A percentile compares a stretch with the other conserved stretches of the same genome.
Conservation (phyloP, 2,797 vertebrate genomes). For the Pterois miles region DNA sequence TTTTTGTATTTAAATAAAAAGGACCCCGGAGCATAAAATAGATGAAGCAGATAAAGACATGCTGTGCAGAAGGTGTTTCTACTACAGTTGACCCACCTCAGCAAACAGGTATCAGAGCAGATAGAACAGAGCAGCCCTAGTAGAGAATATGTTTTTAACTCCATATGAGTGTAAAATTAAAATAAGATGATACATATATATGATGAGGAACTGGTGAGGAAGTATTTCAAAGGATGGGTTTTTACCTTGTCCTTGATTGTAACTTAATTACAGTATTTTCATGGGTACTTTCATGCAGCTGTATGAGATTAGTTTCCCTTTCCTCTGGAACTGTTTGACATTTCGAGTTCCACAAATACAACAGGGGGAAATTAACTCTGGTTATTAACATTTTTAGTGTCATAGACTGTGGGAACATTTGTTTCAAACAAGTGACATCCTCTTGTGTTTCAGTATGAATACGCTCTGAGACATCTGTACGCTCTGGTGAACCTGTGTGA, state of each 20-base stretch:
- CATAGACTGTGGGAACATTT: not conserved
- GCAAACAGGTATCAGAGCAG: not conserved
- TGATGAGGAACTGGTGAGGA: not conserved
- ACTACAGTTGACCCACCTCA: not conserved
- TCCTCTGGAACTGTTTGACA: conserved; percentile 16
- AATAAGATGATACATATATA: not conserved
- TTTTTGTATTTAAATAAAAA: too few relatives aligned
- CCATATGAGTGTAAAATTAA: not conserved
- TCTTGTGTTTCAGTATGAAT: conserved; percentile 89
- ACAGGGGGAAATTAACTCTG: not conserved
- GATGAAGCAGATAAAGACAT: not conserved
- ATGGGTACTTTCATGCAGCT: conserved; percentile 5
- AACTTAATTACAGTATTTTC: not conserved
- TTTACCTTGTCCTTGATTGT: not conserved
- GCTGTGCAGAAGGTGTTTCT: not conserved
- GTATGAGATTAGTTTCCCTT: not conserved
- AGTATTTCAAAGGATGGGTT: not conserved
- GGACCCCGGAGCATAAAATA: not conserved
- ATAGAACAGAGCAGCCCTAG: not conserved
- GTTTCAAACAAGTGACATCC: not conserved
- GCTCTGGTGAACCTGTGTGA: conserved; percentile 95
- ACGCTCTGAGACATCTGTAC: conserved; percentile 91
- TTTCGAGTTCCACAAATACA: not conserved
- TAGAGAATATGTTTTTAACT: not conserved
- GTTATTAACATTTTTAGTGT: not conserved